phyloP scores from a whole-genome alignment of 2,888 invertebrate species.

The Acleris holmiana region DNA sequence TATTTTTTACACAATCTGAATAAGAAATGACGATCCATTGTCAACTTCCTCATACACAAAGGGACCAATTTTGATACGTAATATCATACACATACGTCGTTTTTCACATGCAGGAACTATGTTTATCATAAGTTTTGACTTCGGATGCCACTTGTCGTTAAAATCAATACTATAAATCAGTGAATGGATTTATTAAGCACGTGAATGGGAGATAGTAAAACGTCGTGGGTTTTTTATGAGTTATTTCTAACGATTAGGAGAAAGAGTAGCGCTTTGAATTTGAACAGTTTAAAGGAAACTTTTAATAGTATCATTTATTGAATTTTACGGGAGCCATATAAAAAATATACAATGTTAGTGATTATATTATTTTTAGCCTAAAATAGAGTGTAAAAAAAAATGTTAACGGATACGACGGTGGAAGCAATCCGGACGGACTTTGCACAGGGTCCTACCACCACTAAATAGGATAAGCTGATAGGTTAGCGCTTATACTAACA shows the following conservation, averaged over 20 bases:
- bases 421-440: too few relatives aligned
- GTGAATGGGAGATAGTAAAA: constrained; percentile 36
- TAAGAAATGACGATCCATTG: constrained; percentile 37
- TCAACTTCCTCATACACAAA: constrained; percentile 21
- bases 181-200: constrained; percentile 37
- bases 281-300: constrained; percentile 12
- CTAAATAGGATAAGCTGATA: too few relatives aligned
- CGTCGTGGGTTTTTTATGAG: constrained; percentile 34
- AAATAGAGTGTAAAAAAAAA: too few relatives aligned
- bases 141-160: constrained; percentile 62
- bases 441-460: too few relatives aligned
- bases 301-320: too few relatives aligned
- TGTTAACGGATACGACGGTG: too few relatives aligned
- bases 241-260: constrained; percentile 26
- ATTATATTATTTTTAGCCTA: too few relatives aligned
- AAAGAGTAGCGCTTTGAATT: constrained; percentile 18
- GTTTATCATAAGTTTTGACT: constrained; percentile 36
- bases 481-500: too few relatives aligned
- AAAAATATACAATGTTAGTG: too few relatives aligned
- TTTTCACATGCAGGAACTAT: constrained; percentile 44
- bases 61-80: constrained; percentile 10
- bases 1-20: constrained; percentile 46
- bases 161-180: constrained; percentile 75
- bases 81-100: constrained; percentile 48
- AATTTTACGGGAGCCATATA: too few relatives aligned